Evolutionary conservation across 2,888 invertebrate genomes (phyloP), one percentile per base, ranked within the genome.

Genomic region (Pediacus dermestoides): DNA sequence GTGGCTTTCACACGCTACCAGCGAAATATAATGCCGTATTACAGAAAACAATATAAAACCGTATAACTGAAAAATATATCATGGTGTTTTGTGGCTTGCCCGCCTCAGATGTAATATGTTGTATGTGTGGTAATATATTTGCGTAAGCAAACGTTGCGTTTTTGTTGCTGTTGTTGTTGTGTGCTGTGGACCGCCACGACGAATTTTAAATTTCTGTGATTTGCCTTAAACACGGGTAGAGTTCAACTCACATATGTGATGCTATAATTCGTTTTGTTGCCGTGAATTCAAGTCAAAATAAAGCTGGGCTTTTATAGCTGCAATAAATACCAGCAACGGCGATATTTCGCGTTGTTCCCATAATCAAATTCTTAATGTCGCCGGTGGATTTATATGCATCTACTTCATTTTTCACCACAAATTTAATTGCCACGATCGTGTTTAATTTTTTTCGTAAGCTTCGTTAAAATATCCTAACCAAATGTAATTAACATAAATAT

Each of bases 1-100:
- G 48, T 44, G 46, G 36, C 40, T 43, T 53, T 55, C 52, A 46
- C 52, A 53, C 55, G 53, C 55, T 50, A 50, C 50, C 41, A 42
- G 48, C 50, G 46, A 46, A 52, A 52, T 44, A 46, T 51, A 52
- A 53, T 50, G 36, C 53, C 39, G 49, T 48, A 55, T 53, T 55
- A 52, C 53, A 36, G 51, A 45, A 50, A 53, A 53, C 53, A 53
- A 53, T 53, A 51, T 53, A 52, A 41, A 26, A 48, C 38, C 41
- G 41, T 32, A 34, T 37, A 35, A 37, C 42, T 38, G 50, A 52
- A 52, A 49, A 50, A 52, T 52, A 50, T 52, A 52, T 52, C 52
- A 52, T 44, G 45, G 45, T 31, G 46, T 10, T 38, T 37, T 41
- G 42, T 47, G 37, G 31, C 40, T 42, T 39, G 44, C 34, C 39